Conservation (phyloP, 2,113 vertebrate genomes). For the Suricata suricatta region DNA sequence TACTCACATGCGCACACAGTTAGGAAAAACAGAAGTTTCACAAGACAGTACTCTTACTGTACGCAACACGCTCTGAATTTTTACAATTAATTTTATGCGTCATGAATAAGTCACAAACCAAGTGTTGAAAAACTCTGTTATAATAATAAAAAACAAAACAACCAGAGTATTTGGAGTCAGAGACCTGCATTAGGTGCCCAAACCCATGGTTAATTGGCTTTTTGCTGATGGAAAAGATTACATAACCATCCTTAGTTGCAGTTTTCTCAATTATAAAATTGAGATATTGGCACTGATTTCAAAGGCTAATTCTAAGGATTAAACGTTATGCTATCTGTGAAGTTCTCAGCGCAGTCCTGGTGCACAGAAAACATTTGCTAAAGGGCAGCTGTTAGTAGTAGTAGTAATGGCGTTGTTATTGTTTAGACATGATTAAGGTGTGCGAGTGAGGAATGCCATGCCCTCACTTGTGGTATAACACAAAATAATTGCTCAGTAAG, state of each 20-base stretch:
- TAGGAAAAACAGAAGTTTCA: background rate
- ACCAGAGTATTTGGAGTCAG: background rate
- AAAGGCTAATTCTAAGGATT: background rate
- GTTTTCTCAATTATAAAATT: background rate
- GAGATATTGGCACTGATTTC: background rate
- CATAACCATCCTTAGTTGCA: background rate
- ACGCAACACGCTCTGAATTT: background rate
- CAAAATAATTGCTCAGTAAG: background rate
- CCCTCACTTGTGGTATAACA: background rate
- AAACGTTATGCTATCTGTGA: background rate
- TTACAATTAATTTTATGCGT: background rate
- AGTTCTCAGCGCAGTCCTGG: background rate
- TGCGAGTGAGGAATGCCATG: background rate
- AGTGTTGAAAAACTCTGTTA: background rate
- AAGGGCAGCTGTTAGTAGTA: background rate
- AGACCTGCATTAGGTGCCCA: background rate
- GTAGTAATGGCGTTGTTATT: background rate
- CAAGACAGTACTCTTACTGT: background rate
- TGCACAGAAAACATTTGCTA: background rate
- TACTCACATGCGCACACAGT: background rate
- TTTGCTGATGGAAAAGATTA: background rate
- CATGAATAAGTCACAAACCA: background rate
- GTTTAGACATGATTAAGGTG: too few species aligned
- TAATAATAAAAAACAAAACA: background rate
- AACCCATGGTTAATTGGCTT: background rate